Conservation (phyloP, 2,888 invertebrate species). For the Caenorhabditis imperialis region DNA sequence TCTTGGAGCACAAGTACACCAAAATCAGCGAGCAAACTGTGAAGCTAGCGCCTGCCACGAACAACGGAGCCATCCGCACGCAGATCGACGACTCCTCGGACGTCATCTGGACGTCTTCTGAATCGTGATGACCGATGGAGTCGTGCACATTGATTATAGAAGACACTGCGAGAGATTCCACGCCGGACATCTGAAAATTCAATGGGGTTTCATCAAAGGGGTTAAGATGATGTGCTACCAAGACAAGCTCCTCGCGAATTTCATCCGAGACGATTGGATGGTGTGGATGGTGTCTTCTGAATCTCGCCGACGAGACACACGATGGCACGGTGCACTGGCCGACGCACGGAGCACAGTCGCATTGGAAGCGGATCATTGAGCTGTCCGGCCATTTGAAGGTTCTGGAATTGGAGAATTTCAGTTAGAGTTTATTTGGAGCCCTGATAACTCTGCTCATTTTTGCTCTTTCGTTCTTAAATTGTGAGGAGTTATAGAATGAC, state of each 20-base stretch:
- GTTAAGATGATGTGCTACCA: conserved; percentile 13
- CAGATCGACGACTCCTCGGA: conserved; percentile 24
- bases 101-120: not conserved
- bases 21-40: conserved; percentile 34
- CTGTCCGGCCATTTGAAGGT: conserved; percentile 78
- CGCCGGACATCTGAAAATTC: conserved; percentile 43
- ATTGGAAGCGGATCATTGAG: conserved; percentile 77
- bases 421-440: too few species aligned
- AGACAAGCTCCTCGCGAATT: conserved; percentile 28
- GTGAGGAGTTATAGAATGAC: too few species aligned
- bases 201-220: not conserved
- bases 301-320: conserved; percentile 33
- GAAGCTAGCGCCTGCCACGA: conserved; percentile 42
- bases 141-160: conserved; percentile 53
- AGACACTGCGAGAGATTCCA: conserved; percentile 46
- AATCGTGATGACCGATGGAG: not conserved
- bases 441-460: too few species aligned
- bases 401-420: too few species aligned
- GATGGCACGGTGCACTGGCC: conserved; percentile 65
- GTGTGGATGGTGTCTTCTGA: conserved; percentile 48
- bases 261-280: conserved; percentile 30
- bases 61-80: conserved; percentile 41
- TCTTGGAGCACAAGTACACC: conserved; percentile 41
- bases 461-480: too few species aligned
- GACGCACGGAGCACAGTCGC: conserved; percentile 76